phyloP scores from a whole-genome alignment of 1,140 invertebrate species.

The Rhyzopertha dominica region DNA sequence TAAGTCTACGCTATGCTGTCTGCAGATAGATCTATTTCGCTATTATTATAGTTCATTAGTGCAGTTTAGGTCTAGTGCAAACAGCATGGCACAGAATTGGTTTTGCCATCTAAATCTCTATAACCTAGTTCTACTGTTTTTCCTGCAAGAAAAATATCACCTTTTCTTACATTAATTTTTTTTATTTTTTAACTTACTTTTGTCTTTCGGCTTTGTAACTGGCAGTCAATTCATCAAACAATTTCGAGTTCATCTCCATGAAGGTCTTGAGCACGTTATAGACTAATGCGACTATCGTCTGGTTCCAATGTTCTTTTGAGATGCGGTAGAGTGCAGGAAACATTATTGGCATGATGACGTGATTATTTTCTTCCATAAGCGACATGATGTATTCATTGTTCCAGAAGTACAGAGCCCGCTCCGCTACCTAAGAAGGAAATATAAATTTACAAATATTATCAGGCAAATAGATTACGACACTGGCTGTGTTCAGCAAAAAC shows the following conservation, averaged over 20 bases:
- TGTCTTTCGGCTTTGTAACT: conserved; percentile 97
- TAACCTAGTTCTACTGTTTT: neutral
- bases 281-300: conserved; percentile 97
- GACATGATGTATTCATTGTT: conserved; percentile 97
- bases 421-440: conserved; percentile 86
- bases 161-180: neutral
- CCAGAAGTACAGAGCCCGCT: conserved; percentile 93
- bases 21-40: too few relatives aligned
- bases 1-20: too few relatives aligned
- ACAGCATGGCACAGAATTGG: too few relatives aligned
- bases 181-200: conserved; percentile 70
- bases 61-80: too few relatives aligned
- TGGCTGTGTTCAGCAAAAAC: too few relatives aligned
- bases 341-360: conserved; percentile 89
- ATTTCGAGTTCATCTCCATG: conserved; percentile 99
- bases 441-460: too few relatives aligned
- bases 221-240: conserved; percentile 97
- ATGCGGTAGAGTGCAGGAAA: conserved; percentile 96
- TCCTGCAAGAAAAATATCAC: neutral
- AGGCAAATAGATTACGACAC: too few relatives aligned
- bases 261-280: conserved; percentile 99
- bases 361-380: conserved; percentile 88
- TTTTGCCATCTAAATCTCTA: neutral
- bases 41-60: too few relatives aligned
- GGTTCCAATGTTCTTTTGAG: conserved; percentile 99